Conservation (phyloP, 2,888 invertebrate species). For the Ophioninae sp. region DNA sequence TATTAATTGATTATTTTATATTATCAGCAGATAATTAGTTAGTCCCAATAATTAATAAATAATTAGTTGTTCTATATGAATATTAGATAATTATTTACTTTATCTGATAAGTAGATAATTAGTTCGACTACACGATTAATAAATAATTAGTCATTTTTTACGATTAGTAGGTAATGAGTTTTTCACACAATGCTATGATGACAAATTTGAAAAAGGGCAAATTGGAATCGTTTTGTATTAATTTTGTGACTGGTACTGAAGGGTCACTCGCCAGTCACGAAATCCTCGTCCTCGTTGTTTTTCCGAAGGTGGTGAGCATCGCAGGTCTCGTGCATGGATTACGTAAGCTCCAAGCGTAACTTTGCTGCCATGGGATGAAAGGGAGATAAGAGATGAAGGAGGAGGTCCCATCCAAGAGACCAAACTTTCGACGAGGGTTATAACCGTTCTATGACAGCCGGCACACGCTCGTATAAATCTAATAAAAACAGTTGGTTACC, state of each 20-base stretch:
- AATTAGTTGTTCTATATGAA: no score
- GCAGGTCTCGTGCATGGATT: conserved; percentile 48
- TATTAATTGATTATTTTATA: no score
- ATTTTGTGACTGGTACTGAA: neutral
- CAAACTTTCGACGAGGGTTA: conserved; percentile 49
- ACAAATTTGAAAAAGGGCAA: conserved; percentile 1
- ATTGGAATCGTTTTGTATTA: conserved; percentile 33
- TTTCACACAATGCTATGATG: neutral
- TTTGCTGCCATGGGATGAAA: conserved; percentile 18
- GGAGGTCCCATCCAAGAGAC: conserved; percentile 12
- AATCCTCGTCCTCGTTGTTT: conserved; percentile 22
- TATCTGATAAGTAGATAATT: no score
- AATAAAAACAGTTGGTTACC: conserved; percentile 66
- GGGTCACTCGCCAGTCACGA: conserved; percentile 26
- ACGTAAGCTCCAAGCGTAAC: conserved; percentile 38
- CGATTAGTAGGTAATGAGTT: neutral
- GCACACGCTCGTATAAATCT: conserved; percentile 65
- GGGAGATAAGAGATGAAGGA: conserved; percentile 35
- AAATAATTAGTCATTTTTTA: no score
- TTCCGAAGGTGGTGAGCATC: conserved; percentile 1
- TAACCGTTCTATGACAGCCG: conserved; percentile 51
- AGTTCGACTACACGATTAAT: no score
- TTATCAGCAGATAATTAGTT: neutral
- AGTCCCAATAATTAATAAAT: no score
- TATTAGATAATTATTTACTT: neutral